Evolutionary conservation across 1,140 invertebrate genomes (phyloP).

Genomic region (Aphis craccivora): DNA sequence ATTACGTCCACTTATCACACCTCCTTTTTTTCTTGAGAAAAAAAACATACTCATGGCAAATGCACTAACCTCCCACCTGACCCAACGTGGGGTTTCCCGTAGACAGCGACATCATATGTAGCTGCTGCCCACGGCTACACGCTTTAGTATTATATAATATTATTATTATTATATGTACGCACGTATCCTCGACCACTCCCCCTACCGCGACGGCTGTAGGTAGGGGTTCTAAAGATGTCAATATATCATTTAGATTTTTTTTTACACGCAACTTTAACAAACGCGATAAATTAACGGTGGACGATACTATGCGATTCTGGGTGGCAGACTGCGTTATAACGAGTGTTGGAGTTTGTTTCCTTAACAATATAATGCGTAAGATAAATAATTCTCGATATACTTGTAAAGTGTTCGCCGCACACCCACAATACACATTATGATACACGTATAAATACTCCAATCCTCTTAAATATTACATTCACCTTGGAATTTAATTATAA

Average conservation of each 20-base stretch:
- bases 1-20: background rate
- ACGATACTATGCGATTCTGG: background rate
- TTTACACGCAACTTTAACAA: background rate
- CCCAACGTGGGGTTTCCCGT: background rate
- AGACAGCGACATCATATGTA: background rate
- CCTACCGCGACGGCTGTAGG: no score
- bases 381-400: background rate
- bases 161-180: background rate
- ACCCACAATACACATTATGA: background rate
- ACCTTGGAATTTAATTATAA: background rate
- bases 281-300: background rate
- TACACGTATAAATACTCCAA: background rate
- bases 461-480: background rate
- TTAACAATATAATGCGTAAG: background rate
- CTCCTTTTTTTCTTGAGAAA: background rate
- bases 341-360: background rate
- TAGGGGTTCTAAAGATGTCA: background rate
- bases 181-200: background rate
- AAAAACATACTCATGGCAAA: background rate
- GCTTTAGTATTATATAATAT: background rate
- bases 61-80: background rate
- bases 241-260: slow-evolving; percentile 11
- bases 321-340: background rate
- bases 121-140: background rate
- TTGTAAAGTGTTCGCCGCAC: background rate